Conservation (phyloP, 2,113 vertebrate genomes). For the Festucalex cinctus region DNA sequence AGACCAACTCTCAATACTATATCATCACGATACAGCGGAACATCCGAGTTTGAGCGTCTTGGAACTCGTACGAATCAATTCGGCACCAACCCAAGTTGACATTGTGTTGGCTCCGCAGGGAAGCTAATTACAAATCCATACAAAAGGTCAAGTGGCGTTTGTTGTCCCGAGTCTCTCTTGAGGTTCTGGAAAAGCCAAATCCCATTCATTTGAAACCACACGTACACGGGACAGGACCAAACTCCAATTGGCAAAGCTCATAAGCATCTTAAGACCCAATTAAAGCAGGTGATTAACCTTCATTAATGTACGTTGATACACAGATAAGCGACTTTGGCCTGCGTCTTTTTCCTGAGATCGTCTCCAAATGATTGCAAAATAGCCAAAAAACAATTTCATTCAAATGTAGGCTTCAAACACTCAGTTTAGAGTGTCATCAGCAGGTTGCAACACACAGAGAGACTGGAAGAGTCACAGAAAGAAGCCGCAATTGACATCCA, state of each 20-base stretch:
- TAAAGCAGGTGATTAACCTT: constrained; percentile 40
- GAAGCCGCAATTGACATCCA: too few species aligned
- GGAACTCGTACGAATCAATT: too few species aligned
- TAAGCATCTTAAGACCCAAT: constrained; percentile 40
- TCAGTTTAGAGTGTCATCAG: too few species aligned
- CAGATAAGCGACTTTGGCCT: constrained; percentile 7
- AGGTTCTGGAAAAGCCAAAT: constrained; percentile 23
- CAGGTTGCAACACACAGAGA: background rate
- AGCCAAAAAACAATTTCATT: background rate
- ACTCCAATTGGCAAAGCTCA: too few species aligned
- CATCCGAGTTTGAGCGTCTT: too few species aligned
- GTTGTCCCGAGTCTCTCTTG: constrained; percentile 19
- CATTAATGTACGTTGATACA: constrained; percentile 13
- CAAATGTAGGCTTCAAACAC: too few species aligned
- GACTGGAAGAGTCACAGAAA: too few species aligned
- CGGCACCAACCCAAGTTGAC: constrained; percentile 7
- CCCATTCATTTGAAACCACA: constrained; percentile 18
- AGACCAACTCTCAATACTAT: too few species aligned
- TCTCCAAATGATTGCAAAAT: constrained; percentile 1
- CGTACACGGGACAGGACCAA: constrained; percentile 7
- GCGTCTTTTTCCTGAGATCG: constrained; percentile 2
- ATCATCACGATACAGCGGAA: too few species aligned
- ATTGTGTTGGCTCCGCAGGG: background rate
- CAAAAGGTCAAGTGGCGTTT: constrained; percentile 25
- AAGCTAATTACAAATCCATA: constrained; percentile 17